Percentiles rank a stretch among this genome's conserved stretches.
These are phyloP conservation scores for Parasteatoda tepidariorum DNA, from an alignment of 1,140 invertebrate species.

Conservation along the genomic window DNA sequence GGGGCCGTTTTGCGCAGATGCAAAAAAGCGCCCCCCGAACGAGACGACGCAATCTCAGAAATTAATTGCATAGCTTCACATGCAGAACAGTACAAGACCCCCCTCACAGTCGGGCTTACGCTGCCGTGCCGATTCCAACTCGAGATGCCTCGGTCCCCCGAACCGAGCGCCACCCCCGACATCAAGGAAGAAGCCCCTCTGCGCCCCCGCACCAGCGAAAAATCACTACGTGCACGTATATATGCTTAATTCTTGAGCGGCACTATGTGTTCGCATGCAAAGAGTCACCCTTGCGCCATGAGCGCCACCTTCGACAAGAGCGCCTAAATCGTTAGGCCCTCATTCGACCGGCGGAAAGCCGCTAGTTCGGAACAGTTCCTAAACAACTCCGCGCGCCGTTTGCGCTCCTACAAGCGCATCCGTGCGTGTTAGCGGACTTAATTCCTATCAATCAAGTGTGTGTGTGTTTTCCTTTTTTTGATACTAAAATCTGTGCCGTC, in stretches of 20 bases:
- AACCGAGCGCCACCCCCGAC: background rate
- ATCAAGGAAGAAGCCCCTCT: background rate
- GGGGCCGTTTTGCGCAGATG: slow-evolving; percentile 49
- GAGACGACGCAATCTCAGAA: slow-evolving; percentile 47
- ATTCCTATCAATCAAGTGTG: background rate
- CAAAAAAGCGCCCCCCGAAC: slow-evolving; percentile 43
- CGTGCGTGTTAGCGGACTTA: background rate
- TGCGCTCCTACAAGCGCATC: background rate
- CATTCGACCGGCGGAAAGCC: slow-evolving; percentile 29
- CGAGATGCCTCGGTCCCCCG: background rate
- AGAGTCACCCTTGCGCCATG: slow-evolving; percentile 24
- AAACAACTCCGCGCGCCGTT: background rate
- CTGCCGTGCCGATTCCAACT: background rate
- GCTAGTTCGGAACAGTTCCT: slow-evolving; percentile 36
- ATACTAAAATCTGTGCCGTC: background rate
- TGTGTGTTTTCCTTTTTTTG: background rate
- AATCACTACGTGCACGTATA: background rate
- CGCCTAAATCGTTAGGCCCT: background rate
- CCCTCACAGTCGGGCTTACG: background rate
- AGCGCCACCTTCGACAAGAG: background rate
- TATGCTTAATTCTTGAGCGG: background rate
- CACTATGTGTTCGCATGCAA: slow-evolving; percentile 34
- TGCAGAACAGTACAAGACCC: slow-evolving; percentile 37
- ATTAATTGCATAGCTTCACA: slow-evolving; percentile 43
- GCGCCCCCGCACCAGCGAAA: background rate